Evolutionary conservation across 2,113 vertebrate species (phyloP), one percentile per base, ranked within the genome.

Genomic region (Nothobranchius kuhntae): DNA sequence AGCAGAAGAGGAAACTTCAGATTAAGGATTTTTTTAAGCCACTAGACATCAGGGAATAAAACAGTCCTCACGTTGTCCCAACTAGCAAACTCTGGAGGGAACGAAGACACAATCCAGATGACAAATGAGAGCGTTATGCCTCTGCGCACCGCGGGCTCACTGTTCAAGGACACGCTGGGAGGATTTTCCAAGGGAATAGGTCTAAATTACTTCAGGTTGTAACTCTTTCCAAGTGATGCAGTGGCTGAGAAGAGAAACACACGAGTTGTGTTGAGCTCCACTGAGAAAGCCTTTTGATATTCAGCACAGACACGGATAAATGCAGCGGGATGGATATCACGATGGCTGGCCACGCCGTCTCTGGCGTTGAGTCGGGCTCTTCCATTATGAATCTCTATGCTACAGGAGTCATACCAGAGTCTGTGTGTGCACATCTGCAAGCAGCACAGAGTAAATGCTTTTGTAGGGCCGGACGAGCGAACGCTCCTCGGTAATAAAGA

Each of bases 91-190:
- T 60, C 70, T 65, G 61, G 65, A n/a, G 61, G 65, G 47, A 73
- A 45, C 63, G 1, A 45, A 80, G 71, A 71, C 66, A 53, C 68
- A 71, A 82, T 84, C 61, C 77, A 60, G 67, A 75, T 81, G 85
- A 86, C 73, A 79, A 80, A 85, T 83, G 79, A 77, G 81, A 60
- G 70, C 77, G 78, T 80, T 80, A 64, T 56, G 68, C 73, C 75
- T 75, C 68, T 38, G 81, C 36, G 53, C 70, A 52, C 61, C 9
- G 5, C 12, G 1, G 69, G 63, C 68, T 71, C 44, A 24, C 61
- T 26, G 67, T 78, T 87, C 85, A 89, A 89, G 85, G 87, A 77
- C 81, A 81, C 81, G 42, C 54, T 5, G 44, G 77, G 70, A 78
- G 67, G 81, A 55, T 78, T 80, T 75, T 86, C 78, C 77, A 63